These are phyloP conservation scores for Paramormyrops kingsleyae DNA, from an alignment of 2,113 vertebrate genomes.

Conservation along the genomic window DNA sequence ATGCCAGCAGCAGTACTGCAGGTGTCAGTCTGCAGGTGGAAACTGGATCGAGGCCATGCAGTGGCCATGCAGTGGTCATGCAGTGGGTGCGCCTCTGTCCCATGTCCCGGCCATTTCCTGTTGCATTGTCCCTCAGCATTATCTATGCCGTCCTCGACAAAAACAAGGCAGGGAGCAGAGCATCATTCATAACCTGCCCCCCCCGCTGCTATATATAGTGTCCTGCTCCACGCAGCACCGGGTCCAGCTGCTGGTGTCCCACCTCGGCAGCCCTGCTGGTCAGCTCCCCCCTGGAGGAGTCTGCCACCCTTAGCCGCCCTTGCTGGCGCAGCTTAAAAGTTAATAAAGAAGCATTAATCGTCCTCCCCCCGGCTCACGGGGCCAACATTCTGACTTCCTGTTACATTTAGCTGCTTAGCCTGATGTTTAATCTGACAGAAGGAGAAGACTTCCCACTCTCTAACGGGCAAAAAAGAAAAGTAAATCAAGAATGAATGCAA, in stretches of 20 bases:
- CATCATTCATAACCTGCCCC: constrained; percentile 13
- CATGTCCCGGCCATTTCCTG: neutral
- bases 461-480: neutral
- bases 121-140: neutral
- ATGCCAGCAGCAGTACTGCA: neutral
- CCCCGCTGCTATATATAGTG: constrained; percentile 9
- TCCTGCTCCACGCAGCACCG: neutral
- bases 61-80: too few species aligned
- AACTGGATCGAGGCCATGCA: neutral
- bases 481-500: neutral
- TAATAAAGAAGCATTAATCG: constrained; percentile 38
- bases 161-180: neutral
- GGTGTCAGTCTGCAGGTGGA: neutral
- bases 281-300: neutral
- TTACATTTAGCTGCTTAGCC: neutral
- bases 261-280: neutral
- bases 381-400: neutral
- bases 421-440: neutral
- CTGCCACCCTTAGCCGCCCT: constrained; percentile 22
- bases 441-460: neutral
- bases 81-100: neutral
- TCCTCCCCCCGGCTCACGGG: neutral
- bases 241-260: neutral
- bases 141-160: constrained; percentile 8
- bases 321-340: constrained; percentile 30